Conservation (phyloP, 2,888 invertebrate genomes). For the Mellilla xanthometata region DNA sequence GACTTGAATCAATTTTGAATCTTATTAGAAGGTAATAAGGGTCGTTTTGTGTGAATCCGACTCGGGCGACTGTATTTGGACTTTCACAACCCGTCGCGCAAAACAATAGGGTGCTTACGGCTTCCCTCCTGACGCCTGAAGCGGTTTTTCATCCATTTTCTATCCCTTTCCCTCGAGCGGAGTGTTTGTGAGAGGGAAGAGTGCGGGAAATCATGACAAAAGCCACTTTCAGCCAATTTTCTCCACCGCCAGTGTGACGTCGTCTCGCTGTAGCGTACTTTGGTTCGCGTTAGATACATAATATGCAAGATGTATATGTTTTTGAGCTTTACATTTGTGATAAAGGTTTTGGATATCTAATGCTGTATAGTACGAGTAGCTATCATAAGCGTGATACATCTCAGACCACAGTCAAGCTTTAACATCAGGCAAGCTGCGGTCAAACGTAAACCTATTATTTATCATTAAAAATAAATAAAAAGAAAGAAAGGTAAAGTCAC, state of each 20-base stretch:
- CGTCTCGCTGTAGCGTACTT: slow-evolving; percentile 51
- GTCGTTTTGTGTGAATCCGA: slow-evolving; percentile 6
- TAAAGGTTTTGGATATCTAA: not conserved
- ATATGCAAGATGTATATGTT: slow-evolving; percentile 48
- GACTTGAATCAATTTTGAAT: slow-evolving; percentile 11
- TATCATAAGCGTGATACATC: no score
- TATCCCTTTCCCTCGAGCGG: slow-evolving; percentile 45
- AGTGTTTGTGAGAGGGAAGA: slow-evolving; percentile 41
- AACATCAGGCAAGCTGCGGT: no score
- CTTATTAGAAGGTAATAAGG: slow-evolving; percentile 24
- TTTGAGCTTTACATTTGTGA: slow-evolving; percentile 28
- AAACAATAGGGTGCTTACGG: slow-evolving; percentile 78
- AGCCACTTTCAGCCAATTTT: slow-evolving; percentile 79
- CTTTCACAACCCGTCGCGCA: slow-evolving; percentile 68
- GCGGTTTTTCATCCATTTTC: slow-evolving; percentile 59
- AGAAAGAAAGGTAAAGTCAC: no score
- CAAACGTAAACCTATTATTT: no score
- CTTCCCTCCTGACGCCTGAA: slow-evolving; percentile 73
- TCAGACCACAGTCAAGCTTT: no score
- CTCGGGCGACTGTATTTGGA: slow-evolving; percentile 36
- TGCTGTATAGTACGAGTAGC: no score
- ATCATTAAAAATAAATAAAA: no score
- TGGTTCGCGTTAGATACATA: slow-evolving; percentile 42
- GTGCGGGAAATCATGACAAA: slow-evolving; percentile 49
- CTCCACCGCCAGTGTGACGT: slow-evolving; percentile 59